phyloP scores from a whole-genome alignment of 2,888 invertebrate species.

The Drosophila diplacantha region DNA sequence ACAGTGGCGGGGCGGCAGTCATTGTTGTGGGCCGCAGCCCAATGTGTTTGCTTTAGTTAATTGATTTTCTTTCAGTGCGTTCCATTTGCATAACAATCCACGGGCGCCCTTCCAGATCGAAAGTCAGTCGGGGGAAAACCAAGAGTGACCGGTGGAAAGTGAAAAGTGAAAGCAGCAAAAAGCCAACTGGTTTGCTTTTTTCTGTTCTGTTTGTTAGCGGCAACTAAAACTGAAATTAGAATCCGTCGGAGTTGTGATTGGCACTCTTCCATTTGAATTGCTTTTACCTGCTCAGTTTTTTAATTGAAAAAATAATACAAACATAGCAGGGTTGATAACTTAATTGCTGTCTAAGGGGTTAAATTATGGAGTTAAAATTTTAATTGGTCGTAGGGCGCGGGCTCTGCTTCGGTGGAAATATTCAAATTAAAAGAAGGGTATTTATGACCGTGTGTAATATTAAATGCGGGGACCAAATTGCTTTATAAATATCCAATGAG shows the following conservation, averaged over 20 bases:
- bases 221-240: constrained; percentile 38
- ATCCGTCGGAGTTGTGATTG: constrained; percentile 33
- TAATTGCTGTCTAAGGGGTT: constrained; percentile 16
- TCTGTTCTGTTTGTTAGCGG: constrained; percentile 20
- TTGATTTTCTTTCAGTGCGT: constrained; percentile 69
- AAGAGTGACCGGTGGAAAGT: constrained; percentile 12
- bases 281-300: not conserved
- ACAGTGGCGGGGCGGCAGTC: not conserved
- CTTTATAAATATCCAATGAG: constrained; percentile 22
- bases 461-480: constrained; percentile 18
- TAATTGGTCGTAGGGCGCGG: constrained; percentile 8
- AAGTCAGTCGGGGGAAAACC: constrained; percentile 5
- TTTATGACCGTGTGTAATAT: not conserved
- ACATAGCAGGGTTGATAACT: constrained; percentile 6
- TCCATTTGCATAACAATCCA: constrained; percentile 64
- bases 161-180: constrained; percentile 41
- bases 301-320: constrained; percentile 24
- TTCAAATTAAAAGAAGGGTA: not conserved
- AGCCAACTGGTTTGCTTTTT: constrained; percentile 29
- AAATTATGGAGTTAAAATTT: constrained; percentile 22
- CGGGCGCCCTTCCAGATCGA: constrained; percentile 29
- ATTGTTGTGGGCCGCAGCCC: constrained; percentile 47
- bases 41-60: constrained; percentile 64
- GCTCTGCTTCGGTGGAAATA: not conserved
- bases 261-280: constrained; percentile 49